These are phyloP conservation scores for Mactromeris polynyma DNA, from an alignment of 2,888 invertebrate genomes.

Conservation along the genomic window DNA sequence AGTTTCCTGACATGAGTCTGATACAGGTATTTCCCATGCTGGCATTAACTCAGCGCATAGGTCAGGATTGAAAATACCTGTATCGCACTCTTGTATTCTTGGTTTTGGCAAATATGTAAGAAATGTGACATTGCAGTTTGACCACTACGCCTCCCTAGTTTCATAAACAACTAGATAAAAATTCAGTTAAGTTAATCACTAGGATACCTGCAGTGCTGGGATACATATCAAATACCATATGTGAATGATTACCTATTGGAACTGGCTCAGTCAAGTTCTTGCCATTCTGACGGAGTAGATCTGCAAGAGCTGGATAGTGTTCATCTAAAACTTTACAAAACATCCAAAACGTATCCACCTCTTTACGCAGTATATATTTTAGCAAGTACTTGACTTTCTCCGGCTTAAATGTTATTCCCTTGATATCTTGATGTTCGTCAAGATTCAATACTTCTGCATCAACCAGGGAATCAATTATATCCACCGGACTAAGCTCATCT, in stretches of 20 bases:
- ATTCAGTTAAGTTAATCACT: too few relatives aligned
- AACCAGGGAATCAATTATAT: slow-evolving; percentile 21
- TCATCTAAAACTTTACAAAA: slow-evolving; percentile 10
- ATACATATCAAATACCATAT: too few relatives aligned
- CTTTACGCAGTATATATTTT: slow-evolving; percentile 16
- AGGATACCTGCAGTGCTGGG: too few relatives aligned
- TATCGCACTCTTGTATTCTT: too few relatives aligned
- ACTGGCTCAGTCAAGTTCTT: not conserved
- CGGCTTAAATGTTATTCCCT: slow-evolving; percentile 13
- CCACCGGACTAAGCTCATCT: slow-evolving; percentile 25
- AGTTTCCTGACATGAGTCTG: too few relatives aligned
- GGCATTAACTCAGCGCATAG: too few relatives aligned
- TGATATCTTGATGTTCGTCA: slow-evolving; percentile 31
- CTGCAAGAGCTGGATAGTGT: slow-evolving; percentile 10
- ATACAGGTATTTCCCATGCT: too few relatives aligned
- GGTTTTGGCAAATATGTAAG: too few relatives aligned
- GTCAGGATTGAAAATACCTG: too few relatives aligned
- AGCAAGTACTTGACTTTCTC: slow-evolving; percentile 24
- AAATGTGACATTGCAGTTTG: too few relatives aligned
- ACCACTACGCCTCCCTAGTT: too few relatives aligned
- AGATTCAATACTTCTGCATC: slow-evolving; percentile 6
- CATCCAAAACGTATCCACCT: not conserved
- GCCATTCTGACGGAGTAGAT: not conserved
- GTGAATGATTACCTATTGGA: not conserved
- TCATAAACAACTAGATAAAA: too few relatives aligned